Evolutionary conservation across 2,888 invertebrate genomes (phyloP).

Genomic region (Cephus rjabovi): DNA sequence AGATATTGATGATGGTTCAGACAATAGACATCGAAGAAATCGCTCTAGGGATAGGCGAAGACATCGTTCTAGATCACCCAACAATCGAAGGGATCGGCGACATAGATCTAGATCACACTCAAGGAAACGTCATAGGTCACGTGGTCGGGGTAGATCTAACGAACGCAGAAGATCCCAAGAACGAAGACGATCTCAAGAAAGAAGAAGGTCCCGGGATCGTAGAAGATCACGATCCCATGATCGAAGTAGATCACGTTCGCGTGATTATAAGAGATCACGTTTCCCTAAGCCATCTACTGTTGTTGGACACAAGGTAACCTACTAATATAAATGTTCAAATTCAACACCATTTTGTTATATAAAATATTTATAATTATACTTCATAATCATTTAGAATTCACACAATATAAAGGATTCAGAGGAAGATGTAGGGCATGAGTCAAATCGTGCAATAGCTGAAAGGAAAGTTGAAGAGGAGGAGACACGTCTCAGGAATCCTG

Average conservation of each 20-base stretch:
- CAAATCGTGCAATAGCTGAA: conserved; percentile 85
- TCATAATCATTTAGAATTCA: conserved; percentile 75
- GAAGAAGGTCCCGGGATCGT: conserved; percentile 39
- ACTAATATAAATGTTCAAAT: background rate
- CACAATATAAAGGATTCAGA: conserved; percentile 98
- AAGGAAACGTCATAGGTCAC: conserved; percentile 44
- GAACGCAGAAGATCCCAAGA: conserved; percentile 56
- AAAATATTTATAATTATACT: background rate
- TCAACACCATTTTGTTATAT: background rate
- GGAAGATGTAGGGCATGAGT: conserved; percentile 92
- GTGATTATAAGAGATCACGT: conserved; percentile 50
- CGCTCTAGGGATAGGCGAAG: conserved; percentile 40
- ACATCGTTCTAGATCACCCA: conserved; percentile 26
- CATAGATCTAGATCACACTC: conserved; percentile 32
- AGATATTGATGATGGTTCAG: conserved; percentile 48
- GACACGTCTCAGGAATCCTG: conserved; percentile 88
- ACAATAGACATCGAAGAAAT: conserved; percentile 51
- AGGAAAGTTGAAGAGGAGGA: conserved; percentile 74
- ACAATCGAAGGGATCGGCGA: conserved; percentile 35
- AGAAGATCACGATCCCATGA: conserved; percentile 44
- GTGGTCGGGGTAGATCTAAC: conserved; percentile 56
- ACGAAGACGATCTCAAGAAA: conserved; percentile 36
- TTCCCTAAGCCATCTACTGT: conserved; percentile 88
- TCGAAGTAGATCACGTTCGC: conserved; percentile 31
- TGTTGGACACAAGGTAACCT: conserved; percentile 79